Percentiles rank a stretch among this genome's conserved stretches.
Evolutionary conservation across 2,888 invertebrate genomes (phyloP).

Genomic region (Tiphia femorata): DNA sequence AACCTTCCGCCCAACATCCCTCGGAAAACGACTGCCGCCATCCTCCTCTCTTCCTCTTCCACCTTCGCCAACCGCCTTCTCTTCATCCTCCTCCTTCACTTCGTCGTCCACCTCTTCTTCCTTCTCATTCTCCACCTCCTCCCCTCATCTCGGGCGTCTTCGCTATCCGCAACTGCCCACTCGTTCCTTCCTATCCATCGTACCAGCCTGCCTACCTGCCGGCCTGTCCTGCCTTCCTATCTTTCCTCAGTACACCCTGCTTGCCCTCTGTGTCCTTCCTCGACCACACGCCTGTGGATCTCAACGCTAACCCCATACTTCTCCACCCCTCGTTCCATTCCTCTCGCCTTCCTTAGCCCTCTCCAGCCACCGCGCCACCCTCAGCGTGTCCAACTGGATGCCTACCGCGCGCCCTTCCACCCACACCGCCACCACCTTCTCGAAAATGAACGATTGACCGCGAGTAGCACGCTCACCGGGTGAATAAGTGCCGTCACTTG

Average conservation of each 20-base stretch:
- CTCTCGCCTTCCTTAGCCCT: neutral
- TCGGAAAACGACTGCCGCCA: constrained; percentile 61
- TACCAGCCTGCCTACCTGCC: neutral
- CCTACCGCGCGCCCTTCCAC: neutral
- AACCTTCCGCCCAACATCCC: constrained; percentile 67
- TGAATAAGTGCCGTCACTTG: neutral
- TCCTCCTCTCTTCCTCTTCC: constrained; percentile 22
- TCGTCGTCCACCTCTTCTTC: too few relatives aligned
- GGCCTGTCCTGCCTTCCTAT: constrained; percentile 4
- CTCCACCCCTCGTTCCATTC: neutral
- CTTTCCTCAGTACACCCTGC: constrained; percentile 2
- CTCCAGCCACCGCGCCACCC: neutral
- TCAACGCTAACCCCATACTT: constrained; percentile 2
- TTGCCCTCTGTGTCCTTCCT: constrained; percentile 10
- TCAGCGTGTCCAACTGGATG: neutral
- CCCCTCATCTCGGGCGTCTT: constrained; percentile 4
- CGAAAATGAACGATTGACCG: constrained; percentile 18
- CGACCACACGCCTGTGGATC: constrained; percentile 2
- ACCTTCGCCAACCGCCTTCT: constrained; percentile 18
- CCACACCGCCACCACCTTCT: too few relatives aligned
- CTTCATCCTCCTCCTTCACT: too few relatives aligned
- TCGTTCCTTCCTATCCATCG: constrained; percentile 3
- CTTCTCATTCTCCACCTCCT: constrained; percentile 14
- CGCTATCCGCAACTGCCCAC: constrained; percentile 11
- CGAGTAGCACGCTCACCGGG: neutral